Percentiles rank a stretch among this genome's conserved stretches.
These are phyloP conservation scores for Cantharis rufa DNA, from an alignment of 2,888 invertebrate genomes.

Conservation along the genomic window DNA sequence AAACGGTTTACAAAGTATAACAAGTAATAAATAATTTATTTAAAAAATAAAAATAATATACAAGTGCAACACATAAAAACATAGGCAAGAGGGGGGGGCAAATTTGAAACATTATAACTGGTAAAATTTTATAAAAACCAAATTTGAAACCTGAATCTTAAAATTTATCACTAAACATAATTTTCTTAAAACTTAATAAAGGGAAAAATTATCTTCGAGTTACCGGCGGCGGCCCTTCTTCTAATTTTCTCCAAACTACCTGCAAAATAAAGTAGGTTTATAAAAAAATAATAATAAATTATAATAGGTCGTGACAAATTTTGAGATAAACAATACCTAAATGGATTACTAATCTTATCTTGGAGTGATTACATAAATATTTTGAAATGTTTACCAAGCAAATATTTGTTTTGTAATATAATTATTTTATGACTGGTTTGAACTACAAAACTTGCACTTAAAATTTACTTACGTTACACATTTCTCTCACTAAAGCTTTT, in stretches of 20 bases:
- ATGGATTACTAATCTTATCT: not conserved
- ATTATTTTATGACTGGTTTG: no score
- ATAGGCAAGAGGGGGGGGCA: not conserved
- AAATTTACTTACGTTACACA: slow-evolving; percentile 79
- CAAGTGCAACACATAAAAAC: not conserved
- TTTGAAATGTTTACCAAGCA: not conserved
- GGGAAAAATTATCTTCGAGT: slow-evolving; percentile 51
- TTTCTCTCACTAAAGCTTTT: slow-evolving; percentile 90
- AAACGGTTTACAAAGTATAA: not conserved
- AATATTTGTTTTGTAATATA: not conserved
- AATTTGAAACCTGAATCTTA: not conserved
- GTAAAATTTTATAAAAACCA: not conserved
- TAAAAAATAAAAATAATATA: not conserved
- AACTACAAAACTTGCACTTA: not conserved
- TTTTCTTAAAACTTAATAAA: not conserved
- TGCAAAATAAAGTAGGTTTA: slow-evolving; percentile 39
- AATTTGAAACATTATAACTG: not conserved
- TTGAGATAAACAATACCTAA: not conserved
- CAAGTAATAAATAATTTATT: not conserved
- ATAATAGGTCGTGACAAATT: not conserved
- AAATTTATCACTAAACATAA: not conserved
- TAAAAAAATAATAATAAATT: no score
- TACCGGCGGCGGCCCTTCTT: slow-evolving; percentile 86
- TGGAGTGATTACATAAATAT: not conserved
- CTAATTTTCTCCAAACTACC: slow-evolving; percentile 90